These are phyloP conservation scores for Meandrina meandrites DNA, from an alignment of 92 coral and sea anemone genomes.

Conservation along the genomic window DNA sequence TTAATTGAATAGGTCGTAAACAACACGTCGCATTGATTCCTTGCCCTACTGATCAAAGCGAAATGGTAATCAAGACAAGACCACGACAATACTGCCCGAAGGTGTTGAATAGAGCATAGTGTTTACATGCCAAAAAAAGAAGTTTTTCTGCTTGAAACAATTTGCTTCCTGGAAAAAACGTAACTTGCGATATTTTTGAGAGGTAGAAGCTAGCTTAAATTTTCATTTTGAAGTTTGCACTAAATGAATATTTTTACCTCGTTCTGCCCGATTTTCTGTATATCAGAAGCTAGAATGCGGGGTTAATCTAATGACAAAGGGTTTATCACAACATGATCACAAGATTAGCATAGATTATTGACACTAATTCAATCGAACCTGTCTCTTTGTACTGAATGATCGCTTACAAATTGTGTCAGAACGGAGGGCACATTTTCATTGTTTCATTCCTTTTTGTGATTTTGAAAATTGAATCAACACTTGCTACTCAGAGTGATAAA, in stretches of 20 bases:
- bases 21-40: background rate
- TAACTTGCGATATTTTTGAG: too few species aligned
- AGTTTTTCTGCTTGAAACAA: background rate
- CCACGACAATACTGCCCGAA: background rate
- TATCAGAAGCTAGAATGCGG: background rate
- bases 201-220: background rate
- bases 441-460: constrained; percentile 28
- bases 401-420: background rate
- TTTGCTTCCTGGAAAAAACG: background rate
- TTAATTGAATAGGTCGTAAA: constrained; percentile 18
- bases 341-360: constrained; percentile 14
- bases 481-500: constrained; percentile 18
- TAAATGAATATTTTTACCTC: too few species aligned
- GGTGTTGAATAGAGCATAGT: background rate
- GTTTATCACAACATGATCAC: background rate
- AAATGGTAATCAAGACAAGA: background rate
- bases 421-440: constrained; percentile 26
- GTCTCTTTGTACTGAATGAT: background rate
- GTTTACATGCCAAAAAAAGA: background rate
- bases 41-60: background rate
- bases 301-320: background rate
- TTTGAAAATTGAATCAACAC: constrained; percentile 37
- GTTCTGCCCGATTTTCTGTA: background rate
- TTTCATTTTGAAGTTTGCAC: too few species aligned
- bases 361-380: constrained; percentile 3